phyloP scores from a whole-genome alignment of 1,140 invertebrate genomes.

The Pollicipes pollicipes region DNA sequence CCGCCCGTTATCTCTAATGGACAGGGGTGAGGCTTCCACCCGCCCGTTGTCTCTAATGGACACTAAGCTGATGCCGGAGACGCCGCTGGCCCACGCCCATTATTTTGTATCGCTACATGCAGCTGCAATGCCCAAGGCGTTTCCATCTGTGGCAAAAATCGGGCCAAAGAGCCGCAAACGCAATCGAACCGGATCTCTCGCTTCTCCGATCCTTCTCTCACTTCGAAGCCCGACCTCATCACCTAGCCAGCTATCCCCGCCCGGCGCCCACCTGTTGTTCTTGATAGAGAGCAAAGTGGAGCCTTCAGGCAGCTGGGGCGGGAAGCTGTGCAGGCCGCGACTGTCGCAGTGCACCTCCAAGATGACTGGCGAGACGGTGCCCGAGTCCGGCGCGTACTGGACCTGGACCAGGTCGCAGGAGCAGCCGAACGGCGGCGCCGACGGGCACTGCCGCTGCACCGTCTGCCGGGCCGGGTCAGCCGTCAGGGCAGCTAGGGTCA shows the following conservation, averaged over 20 bases:
- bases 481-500: not conserved
- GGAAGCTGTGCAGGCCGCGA: not conserved
- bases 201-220: too few relatives aligned
- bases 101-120: too few relatives aligned
- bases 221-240: too few relatives aligned
- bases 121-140: too few relatives aligned
- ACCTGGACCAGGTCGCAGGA: not conserved
- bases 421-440: not conserved
- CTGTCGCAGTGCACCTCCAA: not conserved
- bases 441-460: not conserved
- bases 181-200: too few relatives aligned
- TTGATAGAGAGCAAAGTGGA: not conserved
- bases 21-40: too few relatives aligned
- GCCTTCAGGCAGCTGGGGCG: not conserved
- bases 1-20: too few relatives aligned
- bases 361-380: not conserved
- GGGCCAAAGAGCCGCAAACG: too few relatives aligned
- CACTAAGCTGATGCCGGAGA: too few relatives aligned
- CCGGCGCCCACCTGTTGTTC: not conserved
- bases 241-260: not conserved
- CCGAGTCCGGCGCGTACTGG: not conserved
- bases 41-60: too few relatives aligned
- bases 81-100: too few relatives aligned
- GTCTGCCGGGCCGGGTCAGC: not conserved
- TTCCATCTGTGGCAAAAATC: too few relatives aligned